These are phyloP conservation scores for Chaunax sp. DNA, from an alignment of 2,797 vertebrate genomes.

Conservation along the genomic window DNA sequence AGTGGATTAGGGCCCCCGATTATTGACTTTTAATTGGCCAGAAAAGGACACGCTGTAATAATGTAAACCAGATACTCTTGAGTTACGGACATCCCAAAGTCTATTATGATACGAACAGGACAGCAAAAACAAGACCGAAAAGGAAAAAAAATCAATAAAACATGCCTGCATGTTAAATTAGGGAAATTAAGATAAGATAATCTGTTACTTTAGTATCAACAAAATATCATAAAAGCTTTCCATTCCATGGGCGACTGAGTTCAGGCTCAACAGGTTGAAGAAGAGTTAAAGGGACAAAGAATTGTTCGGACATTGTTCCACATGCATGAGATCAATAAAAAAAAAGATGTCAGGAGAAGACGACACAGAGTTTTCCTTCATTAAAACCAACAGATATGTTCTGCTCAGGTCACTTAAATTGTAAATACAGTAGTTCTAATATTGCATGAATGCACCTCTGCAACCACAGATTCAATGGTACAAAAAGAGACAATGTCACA, in stretches of 20 bases:
- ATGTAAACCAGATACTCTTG: constrained; percentile 43
- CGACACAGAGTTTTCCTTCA: constrained; percentile 56
- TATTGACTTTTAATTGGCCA: constrained; percentile 44
- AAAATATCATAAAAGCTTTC: constrained; percentile 49
- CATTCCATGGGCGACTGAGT: constrained; percentile 13
- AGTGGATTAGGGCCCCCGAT: too few relatives aligned
- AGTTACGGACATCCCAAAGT: constrained; percentile 54
- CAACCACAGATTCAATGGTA: constrained; percentile 59
- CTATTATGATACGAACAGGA: constrained; percentile 38
- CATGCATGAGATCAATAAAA: constrained; percentile 14
- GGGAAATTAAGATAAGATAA: constrained; percentile 59
- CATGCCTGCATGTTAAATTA: constrained; percentile 88
- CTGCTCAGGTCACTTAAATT: constrained; percentile 69
- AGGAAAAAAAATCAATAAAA: constrained; percentile 71
- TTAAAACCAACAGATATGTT: constrained; percentile 54
- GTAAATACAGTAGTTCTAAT: constrained; percentile 72
- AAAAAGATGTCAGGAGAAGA: not conserved
- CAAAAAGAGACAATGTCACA: constrained; percentile 45
- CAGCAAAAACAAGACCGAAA: constrained; percentile 22
- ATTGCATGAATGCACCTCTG: constrained; percentile 66
- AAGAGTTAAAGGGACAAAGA: constrained; percentile 22
- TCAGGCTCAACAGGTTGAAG: constrained; percentile 8
- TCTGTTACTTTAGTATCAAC: constrained; percentile 52
- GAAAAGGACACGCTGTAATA: constrained; percentile 59
- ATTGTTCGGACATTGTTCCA: constrained; percentile 1